phyloP scores from a whole-genome alignment of 2,888 invertebrate species.

The Synanthedon andrenaeformis region DNA sequence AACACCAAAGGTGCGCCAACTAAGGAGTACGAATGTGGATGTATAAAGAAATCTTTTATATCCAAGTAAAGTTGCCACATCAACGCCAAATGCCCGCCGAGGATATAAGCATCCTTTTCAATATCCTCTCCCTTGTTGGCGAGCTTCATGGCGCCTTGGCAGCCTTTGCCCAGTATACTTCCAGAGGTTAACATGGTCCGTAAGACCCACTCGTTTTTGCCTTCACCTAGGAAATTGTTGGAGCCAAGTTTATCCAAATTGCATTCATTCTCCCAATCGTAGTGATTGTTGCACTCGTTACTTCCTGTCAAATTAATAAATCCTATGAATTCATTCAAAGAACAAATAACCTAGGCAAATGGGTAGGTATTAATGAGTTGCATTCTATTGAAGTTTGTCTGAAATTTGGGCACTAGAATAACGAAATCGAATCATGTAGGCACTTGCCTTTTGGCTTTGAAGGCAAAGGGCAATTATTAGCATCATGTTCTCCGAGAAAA shows the following conservation, averaged over 20 bases:
- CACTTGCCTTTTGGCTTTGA: slow-evolving; percentile 40
- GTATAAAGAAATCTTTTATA: slow-evolving; percentile 53
- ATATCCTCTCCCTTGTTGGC: slow-evolving; percentile 29
- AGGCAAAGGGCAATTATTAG: slow-evolving; percentile 40
- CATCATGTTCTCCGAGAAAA: slow-evolving; percentile 41
- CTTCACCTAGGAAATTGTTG: slow-evolving; percentile 46
- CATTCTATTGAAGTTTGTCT: too few relatives aligned
- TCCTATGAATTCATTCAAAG: too few relatives aligned
- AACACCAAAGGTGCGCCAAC: slow-evolving; percentile 48
- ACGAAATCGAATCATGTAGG: too few relatives aligned
- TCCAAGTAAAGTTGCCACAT: slow-evolving; percentile 59
- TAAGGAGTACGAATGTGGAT: slow-evolving; percentile 50
- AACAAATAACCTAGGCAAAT: too few relatives aligned
- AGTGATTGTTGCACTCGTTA: slow-evolving; percentile 22
- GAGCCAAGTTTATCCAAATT: slow-evolving; percentile 48
- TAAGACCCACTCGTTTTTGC: slow-evolving; percentile 50
- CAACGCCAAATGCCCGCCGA: slow-evolving; percentile 52
- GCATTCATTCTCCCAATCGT: slow-evolving; percentile 53
- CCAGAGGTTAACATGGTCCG: slow-evolving; percentile 53
- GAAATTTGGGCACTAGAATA: too few relatives aligned
- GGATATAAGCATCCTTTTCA: slow-evolving; percentile 45
- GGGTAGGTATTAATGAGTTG: too few relatives aligned
- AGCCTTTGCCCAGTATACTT: slow-evolving; percentile 55
- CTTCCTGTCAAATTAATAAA: slow-evolving; percentile 18
- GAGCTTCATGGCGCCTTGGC: slow-evolving; percentile 56